Evolutionary conservation across 2,113 vertebrate species (phyloP).

Genomic region (Manacus vitellinus): DNA sequence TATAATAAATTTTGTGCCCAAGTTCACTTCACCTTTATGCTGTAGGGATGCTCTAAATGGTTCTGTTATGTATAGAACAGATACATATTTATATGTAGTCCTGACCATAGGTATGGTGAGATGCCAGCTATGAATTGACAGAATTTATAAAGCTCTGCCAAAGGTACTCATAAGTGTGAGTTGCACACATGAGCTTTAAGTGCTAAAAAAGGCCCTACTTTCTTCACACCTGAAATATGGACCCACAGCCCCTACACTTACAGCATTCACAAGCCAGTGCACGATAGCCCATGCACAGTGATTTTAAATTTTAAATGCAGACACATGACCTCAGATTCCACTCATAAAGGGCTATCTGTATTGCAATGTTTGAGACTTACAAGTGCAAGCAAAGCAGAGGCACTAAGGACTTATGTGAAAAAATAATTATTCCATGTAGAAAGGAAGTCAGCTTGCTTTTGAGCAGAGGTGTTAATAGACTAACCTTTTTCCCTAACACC

Average conservation of each 20-base stretch:
- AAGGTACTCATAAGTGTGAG: background rate
- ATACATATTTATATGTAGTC: background rate
- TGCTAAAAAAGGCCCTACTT: background rate
- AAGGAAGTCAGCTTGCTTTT: constrained; percentile 56
- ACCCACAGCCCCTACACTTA: background rate
- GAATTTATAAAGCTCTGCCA: constrained; percentile 39
- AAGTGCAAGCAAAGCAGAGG: constrained; percentile 56
- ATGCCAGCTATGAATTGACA: constrained; percentile 36
- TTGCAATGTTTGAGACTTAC: constrained; percentile 16
- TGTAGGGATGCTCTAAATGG: constrained; percentile 42
- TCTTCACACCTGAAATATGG: constrained; percentile 27
- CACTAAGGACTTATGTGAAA: constrained; percentile 42
- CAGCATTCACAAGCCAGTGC: background rate
- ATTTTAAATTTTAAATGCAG: constrained; percentile 24
- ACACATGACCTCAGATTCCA: constrained; percentile 24
- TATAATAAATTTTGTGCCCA: background rate
- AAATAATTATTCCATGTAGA: constrained; percentile 48
- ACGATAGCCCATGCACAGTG: background rate
- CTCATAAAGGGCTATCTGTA: constrained; percentile 57
- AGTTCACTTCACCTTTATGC: background rate
- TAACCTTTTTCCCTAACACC: constrained; percentile 23
- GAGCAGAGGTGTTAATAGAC: constrained; percentile 57
- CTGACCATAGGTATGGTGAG: background rate
- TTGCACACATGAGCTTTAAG: constrained; percentile 21
- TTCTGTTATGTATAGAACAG: background rate